A percentile compares a stretch with the other conserved stretches of the same genome.
phyloP scores from a whole-genome alignment of 2,113 vertebrate genomes.

The Anseranas semipalmata region DNA sequence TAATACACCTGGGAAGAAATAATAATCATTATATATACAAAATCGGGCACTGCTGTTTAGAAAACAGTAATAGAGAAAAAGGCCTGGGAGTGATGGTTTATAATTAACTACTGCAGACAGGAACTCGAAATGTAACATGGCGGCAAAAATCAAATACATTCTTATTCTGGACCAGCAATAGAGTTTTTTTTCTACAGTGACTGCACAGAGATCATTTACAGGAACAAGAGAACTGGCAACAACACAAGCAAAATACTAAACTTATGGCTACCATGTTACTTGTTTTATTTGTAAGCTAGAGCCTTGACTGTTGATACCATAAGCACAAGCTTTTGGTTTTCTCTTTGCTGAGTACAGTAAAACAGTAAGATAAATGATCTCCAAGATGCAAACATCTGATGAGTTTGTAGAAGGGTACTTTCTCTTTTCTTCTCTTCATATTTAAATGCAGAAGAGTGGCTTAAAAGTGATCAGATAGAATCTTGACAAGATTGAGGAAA shows the following conservation, averaged over 20 bases:
- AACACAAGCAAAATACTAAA: conserved; percentile 19
- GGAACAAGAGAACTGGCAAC: not conserved
- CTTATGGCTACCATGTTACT: not conserved
- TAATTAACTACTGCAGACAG: conserved; percentile 50
- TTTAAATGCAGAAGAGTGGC: not conserved
- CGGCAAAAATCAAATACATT: not conserved
- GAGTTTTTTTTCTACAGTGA: not conserved
- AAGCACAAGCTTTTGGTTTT: not conserved
- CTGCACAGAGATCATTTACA: not conserved
- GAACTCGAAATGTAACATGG: not conserved
- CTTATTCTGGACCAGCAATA: not conserved
- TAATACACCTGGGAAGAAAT: conserved; percentile 71
- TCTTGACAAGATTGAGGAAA: not conserved
- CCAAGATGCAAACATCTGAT: not conserved
- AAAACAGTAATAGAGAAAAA: conserved; percentile 18
- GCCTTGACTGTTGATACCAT: not conserved
- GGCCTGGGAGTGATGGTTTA: not conserved
- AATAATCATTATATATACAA: conserved; percentile 28
- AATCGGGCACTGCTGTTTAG: conserved; percentile 42
- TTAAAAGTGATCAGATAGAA: not conserved
- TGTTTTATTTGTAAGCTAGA: not conserved
- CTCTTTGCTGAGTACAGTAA: not conserved
- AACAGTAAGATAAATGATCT: not conserved
- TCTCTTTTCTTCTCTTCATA: not conserved
- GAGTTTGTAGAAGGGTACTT: not conserved